Conservation (phyloP, 2,888 invertebrate species). For the Aleiodes testaceus region DNA sequence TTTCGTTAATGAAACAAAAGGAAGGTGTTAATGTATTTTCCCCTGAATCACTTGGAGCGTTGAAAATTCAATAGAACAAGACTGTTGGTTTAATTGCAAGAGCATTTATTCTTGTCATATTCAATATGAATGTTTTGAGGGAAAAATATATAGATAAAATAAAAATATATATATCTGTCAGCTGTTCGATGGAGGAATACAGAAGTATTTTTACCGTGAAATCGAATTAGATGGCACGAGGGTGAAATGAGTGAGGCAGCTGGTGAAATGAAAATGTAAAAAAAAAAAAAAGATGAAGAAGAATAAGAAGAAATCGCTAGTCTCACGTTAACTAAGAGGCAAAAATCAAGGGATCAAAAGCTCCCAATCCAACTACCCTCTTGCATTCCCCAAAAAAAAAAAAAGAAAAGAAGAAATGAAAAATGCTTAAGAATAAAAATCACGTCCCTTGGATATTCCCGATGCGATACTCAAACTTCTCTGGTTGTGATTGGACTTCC, state of each 20-base stretch:
- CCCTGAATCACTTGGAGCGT: slow-evolving; percentile 32
- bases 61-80: slow-evolving; percentile 31
- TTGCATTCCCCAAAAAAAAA: slow-evolving; percentile 5
- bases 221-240: slow-evolving; percentile 27
- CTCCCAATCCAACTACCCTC: neutral
- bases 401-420: neutral
- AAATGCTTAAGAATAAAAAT: slow-evolving; percentile 42
- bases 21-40: slow-evolving; percentile 47
- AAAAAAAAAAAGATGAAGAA: neutral
- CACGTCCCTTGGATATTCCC: slow-evolving; percentile 39
- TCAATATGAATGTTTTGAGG: neutral
- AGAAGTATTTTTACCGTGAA: slow-evolving; percentile 26
- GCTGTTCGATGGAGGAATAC: slow-evolving; percentile 13
- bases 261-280: slow-evolving; percentile 26
- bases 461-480: slow-evolving; percentile 28
- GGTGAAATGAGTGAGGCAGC: slow-evolving; percentile 29
- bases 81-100: slow-evolving; percentile 9
- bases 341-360: slow-evolving; percentile 39
- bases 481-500: slow-evolving; percentile 38
- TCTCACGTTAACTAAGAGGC: slow-evolving; percentile 38
- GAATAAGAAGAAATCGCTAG: slow-evolving; percentile 14
- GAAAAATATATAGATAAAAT: neutral
- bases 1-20: slow-evolving; percentile 44
- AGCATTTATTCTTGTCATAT: neutral
- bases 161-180: neutral